Percentiles rank a stretch among this genome's conserved stretches.
phyloP scores from a whole-genome alignment of 2,113 vertebrate genomes.

The Tyrannus savana region DNA sequence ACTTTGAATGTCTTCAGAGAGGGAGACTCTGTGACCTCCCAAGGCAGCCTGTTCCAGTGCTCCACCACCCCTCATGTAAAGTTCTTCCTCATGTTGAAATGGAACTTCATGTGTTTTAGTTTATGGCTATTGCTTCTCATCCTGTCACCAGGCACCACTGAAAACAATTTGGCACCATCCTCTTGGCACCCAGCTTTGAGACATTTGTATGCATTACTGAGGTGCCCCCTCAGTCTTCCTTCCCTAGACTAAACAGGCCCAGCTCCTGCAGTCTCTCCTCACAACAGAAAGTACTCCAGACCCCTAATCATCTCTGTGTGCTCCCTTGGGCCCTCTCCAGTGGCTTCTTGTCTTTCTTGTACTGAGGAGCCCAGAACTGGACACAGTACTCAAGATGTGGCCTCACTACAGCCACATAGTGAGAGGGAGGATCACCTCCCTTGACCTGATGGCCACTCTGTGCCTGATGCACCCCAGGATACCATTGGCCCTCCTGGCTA shows the following conservation, averaged over 20 bases:
- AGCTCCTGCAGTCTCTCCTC: background rate
- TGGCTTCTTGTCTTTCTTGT: background rate
- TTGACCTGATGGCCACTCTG: background rate
- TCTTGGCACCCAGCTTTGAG: background rate
- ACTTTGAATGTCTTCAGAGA: background rate
- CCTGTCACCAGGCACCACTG: background rate
- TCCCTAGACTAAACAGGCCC: background rate
- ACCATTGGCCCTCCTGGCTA: background rate
- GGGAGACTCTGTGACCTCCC: rapidly evolving
- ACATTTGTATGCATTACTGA: background rate
- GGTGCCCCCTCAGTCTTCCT: background rate
- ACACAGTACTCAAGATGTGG: background rate
- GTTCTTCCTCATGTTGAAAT: background rate
- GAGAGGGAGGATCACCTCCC: background rate
- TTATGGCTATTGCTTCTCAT: background rate
- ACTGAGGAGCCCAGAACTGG: background rate
- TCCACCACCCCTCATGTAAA: rapidly evolving
- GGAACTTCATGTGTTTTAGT: background rate
- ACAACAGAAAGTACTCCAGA: background rate
- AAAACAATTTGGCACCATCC: background rate
- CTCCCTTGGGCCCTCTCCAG: background rate
- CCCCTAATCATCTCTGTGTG: background rate
- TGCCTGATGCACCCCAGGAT: background rate
- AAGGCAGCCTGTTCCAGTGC: background rate
- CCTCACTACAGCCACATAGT: too few species aligned